Base-by-base conservation (phyloP, 2,888 invertebrate species). In the Antheraea yamamai region DNA sequence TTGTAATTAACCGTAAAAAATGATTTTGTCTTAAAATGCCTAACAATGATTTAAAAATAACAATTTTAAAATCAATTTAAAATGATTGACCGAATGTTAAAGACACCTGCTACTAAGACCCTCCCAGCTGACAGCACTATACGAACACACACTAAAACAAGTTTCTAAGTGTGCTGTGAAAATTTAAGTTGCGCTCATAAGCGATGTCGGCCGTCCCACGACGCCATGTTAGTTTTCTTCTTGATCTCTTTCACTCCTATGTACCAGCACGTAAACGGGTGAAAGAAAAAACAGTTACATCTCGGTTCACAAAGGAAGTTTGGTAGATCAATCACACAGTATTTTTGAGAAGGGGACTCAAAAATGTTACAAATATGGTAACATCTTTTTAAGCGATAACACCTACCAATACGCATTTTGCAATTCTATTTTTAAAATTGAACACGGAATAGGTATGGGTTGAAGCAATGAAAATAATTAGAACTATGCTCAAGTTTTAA, bases 171-270 rank as follows among this genome's bases (percentile, higher is more conserved):
- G 91, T 92, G 91, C 83, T 80, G 81, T 82, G 88, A 88, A 90
- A 10, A 89, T 89, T 90, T 90, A 85, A 86, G 85, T 84, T 85
- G 84, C 84, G 82, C 84, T 85, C 84, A 84, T 81, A 84, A 68
- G 39, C 39, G 66, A 70, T 70, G 70, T 68, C 86, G 86, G 87
- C 71, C 85, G 85, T 84, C 84, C 85, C 87, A 83, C 87, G 88
- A 85, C 92, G 93, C 94, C 93, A 93, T 93, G 86, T 93, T 93
- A 90, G 88, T 91, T 90, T 66, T 85, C 82, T 85, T 80, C 80
- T 79, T 85, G 83, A 80, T 93, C 92, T 88, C 89, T 84, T 79
- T 93, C 87, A 73, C 80, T 66, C 80, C 78, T 76, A 80, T 73
- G 72, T 78, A 79, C 78, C 79, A 76, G 75, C 79, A 77, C 79